Conservation (phyloP, 1,140 invertebrate genomes). For the Drosophila murphyi region DNA sequence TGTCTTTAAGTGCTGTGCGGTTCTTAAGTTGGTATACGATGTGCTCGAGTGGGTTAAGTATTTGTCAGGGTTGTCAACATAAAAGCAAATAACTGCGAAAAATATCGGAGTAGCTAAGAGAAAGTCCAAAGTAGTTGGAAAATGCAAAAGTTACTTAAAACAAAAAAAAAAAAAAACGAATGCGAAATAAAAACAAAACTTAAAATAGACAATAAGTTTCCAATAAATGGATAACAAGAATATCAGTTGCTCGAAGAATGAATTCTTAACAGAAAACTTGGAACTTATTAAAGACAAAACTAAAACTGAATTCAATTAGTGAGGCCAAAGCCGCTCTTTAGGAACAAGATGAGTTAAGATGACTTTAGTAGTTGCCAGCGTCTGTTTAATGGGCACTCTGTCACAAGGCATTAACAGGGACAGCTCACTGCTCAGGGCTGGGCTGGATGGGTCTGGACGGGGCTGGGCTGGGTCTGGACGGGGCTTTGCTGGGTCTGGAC, state of each 20-base stretch:
- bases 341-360: constrained; percentile 13
- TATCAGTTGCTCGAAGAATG: too few relatives aligned
- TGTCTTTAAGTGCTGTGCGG: constrained; percentile 47
- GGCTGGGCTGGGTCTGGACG: too few relatives aligned
- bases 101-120: background rate
- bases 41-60: constrained; percentile 68
- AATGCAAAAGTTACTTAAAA: background rate
- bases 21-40: constrained; percentile 30
- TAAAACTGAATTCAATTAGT: background rate
- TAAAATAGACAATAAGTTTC: background rate
- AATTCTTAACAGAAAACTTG: too few relatives aligned
- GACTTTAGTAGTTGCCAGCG: constrained; percentile 9
- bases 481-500: background rate
- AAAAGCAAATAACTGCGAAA: background rate
- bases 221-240: too few relatives aligned
- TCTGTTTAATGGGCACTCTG: constrained; percentile 14
- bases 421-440: constrained; percentile 1
- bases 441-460: too few relatives aligned
- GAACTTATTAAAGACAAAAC: background rate
- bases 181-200: background rate
- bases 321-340: background rate
- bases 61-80: constrained; percentile 60
- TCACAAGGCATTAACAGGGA: constrained; percentile 21
- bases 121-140: background rate
- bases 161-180: background rate